Evolutionary conservation across 2,888 invertebrate genomes (phyloP).

Genomic region (Cerastis rubricosa): DNA sequence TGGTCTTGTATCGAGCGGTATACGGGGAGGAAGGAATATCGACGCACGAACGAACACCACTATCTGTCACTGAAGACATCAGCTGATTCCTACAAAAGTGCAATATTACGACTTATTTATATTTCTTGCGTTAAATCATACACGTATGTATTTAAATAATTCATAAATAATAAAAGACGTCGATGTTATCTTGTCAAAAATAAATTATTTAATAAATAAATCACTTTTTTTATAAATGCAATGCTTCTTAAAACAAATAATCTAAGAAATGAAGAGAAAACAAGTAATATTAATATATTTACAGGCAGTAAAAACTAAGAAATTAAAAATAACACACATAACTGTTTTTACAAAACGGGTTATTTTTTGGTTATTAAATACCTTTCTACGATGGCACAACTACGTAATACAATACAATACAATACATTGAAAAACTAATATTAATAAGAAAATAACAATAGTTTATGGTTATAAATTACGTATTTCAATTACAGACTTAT

Average conservation of each 20-base stretch:
- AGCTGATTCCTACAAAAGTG: too few species aligned
- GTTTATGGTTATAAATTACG: slow-evolving; percentile 15
- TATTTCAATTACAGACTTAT: slow-evolving; percentile 29
- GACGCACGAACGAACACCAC: neutral
- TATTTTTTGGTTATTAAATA: slow-evolving; percentile 50
- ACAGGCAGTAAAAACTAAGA: slow-evolving; percentile 21
- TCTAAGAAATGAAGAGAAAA: slow-evolving; percentile 6
- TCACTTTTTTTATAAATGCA: slow-evolving; percentile 20
- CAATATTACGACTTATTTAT: too few species aligned
- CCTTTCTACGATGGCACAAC: slow-evolving; percentile 63
- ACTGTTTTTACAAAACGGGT: slow-evolving; percentile 26
- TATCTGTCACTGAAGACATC: too few species aligned
- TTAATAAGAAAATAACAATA: slow-evolving; percentile 4
- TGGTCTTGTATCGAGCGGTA: slow-evolving; percentile 3
- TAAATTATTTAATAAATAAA: slow-evolving; percentile 39
- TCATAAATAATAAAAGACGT: neutral
- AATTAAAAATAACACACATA: neutral
- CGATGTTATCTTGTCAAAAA: neutral
- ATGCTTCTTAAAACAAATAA: neutral
- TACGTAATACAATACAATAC: slow-evolving; percentile 37
- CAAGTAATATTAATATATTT: slow-evolving; percentile 19
- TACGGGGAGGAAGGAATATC: neutral
- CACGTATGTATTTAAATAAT: neutral
- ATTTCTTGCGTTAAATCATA: neutral
- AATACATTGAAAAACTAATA: slow-evolving; percentile 10